A percentile compares a stretch with the other conserved stretches of the same genome.
Evolutionary conservation across 2,113 vertebrate genomes (phyloP).

Genomic region (Lycaon pictus): DNA sequence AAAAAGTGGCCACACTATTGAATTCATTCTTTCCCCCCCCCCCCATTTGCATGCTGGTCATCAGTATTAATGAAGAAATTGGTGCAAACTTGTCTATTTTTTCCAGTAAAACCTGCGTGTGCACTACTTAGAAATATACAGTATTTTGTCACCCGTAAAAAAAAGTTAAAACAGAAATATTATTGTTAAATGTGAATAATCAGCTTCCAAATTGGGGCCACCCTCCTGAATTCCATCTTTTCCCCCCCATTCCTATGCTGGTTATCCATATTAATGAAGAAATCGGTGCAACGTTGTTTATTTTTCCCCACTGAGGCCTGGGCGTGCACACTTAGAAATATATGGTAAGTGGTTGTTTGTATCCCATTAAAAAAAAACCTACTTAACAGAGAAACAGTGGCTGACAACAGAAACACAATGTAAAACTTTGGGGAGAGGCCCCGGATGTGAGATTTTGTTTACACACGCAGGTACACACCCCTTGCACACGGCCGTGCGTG

Average conservation of each 20-base stretch:
- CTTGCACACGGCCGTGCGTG: fast-evolving
- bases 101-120: not conserved
- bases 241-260: no score
- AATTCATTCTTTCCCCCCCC: not conserved
- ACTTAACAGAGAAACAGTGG: not conserved
- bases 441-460: fast-evolving
- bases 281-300: no score
- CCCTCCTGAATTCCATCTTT: no score
- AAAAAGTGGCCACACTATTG: fast-evolving
- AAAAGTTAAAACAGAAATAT: not conserved
- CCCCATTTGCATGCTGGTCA: not conserved
- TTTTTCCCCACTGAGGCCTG: no score
- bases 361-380: no score
- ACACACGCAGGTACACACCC: not conserved
- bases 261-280: no score
- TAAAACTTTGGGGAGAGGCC: not conserved
- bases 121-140: not conserved
- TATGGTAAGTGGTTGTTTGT: not conserved
- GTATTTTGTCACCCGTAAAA: not conserved
- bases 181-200: not conserved
- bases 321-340: not conserved
- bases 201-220: no score
- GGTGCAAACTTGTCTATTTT: fast-evolving
- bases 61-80: not conserved
- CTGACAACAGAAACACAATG: not conserved